Base-by-base conservation (phyloP, 2,113 vertebrate genomes). In the Sterna hirundo region DNA sequence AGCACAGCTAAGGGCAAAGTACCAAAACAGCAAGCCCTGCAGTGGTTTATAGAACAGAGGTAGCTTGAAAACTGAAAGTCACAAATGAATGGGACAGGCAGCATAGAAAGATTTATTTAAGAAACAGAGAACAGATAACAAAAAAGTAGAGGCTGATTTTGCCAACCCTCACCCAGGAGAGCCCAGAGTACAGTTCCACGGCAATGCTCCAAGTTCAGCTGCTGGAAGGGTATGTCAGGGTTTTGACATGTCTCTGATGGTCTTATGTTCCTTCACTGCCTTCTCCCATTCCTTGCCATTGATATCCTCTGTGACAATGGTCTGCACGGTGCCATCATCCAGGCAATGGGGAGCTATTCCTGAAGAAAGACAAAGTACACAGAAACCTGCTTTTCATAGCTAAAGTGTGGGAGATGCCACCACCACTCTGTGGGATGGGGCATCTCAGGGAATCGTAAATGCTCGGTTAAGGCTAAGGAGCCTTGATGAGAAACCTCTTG, bases 271-370 rank as follows among this genome's bases (percentile, higher is more conserved):
- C 89, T 98, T 96, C 96, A 99, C 97, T 83, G 98, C 99, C 92
- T 99, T 99, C 89, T 99, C 99, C 99, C 99, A 99, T 12, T 99
- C 98, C 51, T 98, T 98, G 44, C 99, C 99, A 75, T 98, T 98
- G 97, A 99, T 99, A 3, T 98, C 98, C 96, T 99, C 99, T 29
- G 98, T 97, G 38, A 97, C 98, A 76, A 99, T 69, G 44, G 98
- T 99, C 94, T 95, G 95, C 82, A 99, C 98, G 0, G 99, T 99
- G 60, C 99, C 99, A 65, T 99, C 98, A 55, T 99, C 99, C 97
- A 99, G 97, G 91, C 99, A 99, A 72, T 99, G 99, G 5, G 99
- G 98, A 54, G 99, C 98, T 13, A 99, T 98, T 64, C 99, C 99
- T 99, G 89, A 29, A 70, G 74, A 75, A 82, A 85, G 40, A 86